Base-by-base conservation (phyloP, 1,140 invertebrate genomes). In the Brachionus manjavacas region DNA sequence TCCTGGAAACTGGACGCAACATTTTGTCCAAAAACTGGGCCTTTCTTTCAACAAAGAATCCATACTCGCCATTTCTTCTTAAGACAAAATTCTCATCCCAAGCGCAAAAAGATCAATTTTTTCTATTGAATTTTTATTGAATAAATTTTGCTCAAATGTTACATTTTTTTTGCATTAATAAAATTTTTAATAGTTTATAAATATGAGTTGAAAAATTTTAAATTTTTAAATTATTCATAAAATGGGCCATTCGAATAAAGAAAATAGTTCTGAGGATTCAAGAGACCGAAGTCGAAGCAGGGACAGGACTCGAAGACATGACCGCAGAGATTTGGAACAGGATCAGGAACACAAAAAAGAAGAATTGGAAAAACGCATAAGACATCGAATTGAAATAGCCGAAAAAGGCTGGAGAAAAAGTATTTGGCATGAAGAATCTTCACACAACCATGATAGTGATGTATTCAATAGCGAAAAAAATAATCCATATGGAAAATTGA, bases 391-490 rank as follows among this genome's bases (percentile, higher is more conserved):
- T 41, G 79, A 81, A 64, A 81, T 81, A 64, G 79, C 79, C 79
- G 79, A 81, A 46, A 60, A 25, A 23, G 79, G 72, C 43, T 81
- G 79, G 16, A 81, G 35, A 81, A 60, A 46, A 64, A 68, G 79
- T 28, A 46, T 81, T 64, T 81, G 79, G 79, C 49, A 81, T 6
- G 79, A 81, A 11, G 52, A 60, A 46, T 20, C 79, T 3, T 64
- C 79, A 41, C 79, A 81, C 7, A 68, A 60, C 14, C 79, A 81
- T 55, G 79, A 81, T 20, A 81, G 6, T 81, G 79, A 81, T 12
- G 31, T 81, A 3, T 81, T 81, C 46, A 81, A 81, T 25, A 28
- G 25, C 46, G 79, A 81, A 11, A 81, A 81, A 81, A 64, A 3
- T 3, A 81, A 81, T 64, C 52, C 35, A 7, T 81, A 64, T 28